Evolutionary conservation across 2,113 vertebrate genomes (phyloP).

Genomic region (Atrichornis clamosus): DNA sequence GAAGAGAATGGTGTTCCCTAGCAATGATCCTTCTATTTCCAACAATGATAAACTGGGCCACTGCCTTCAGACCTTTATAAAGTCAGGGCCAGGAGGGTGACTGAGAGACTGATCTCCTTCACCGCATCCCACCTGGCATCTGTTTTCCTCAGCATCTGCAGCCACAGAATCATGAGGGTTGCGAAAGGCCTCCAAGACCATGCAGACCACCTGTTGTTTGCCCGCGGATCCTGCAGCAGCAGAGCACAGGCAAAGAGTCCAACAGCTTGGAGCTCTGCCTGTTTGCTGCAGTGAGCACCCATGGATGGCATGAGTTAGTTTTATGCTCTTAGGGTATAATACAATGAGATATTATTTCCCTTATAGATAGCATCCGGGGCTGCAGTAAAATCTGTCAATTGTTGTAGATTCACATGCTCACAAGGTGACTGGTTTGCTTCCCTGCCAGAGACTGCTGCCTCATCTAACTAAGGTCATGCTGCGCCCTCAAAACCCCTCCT

Average conservation of each 20-base stretch:
- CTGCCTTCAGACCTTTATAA: background rate
- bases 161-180: background rate
- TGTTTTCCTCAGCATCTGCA: rapidly evolving
- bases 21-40: background rate
- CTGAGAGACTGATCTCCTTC: background rate
- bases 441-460: background rate
- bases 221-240: background rate
- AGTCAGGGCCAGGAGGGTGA: rapidly evolving
- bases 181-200: background rate
- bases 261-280: background rate
- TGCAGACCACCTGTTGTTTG: background rate
- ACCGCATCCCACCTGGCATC: rapidly evolving
- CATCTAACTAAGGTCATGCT: background rate
- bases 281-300: background rate
- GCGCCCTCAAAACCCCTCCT: background rate
- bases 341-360: background rate
- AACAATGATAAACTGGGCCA: background rate
- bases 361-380: background rate
- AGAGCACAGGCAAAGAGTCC: background rate
- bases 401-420: rapidly evolving
- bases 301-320: background rate
- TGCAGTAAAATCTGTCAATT: background rate
- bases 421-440: background rate
- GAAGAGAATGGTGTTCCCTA: background rate
- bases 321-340: background rate